These are phyloP conservation scores for Osmoderma eremita DNA, from an alignment of 2,888 invertebrate species.

Conservation along the genomic window DNA sequence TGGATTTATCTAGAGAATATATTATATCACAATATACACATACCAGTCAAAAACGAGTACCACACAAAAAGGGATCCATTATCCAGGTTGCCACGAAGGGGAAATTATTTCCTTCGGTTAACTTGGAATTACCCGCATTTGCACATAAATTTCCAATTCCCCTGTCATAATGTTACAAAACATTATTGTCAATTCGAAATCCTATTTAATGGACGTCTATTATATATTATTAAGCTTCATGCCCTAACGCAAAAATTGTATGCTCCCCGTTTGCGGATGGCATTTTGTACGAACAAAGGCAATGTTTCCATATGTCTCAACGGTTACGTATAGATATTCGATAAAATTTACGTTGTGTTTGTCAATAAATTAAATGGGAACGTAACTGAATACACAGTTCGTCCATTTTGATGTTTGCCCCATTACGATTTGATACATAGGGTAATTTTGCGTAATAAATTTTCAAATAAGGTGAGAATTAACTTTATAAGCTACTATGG, in stretches of 20 bases:
- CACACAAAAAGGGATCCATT: too few relatives aligned
- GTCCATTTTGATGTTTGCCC: constrained; percentile 3
- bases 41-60: too few relatives aligned
- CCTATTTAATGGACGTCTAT: constrained; percentile 28
- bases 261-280: constrained; percentile 13
- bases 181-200: constrained; percentile 29
- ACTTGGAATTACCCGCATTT: background rate
- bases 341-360: constrained; percentile 31
- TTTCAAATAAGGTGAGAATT: constrained; percentile 5
- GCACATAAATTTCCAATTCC: constrained; percentile 11
- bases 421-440: constrained; percentile 10
- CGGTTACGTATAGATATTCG: constrained; percentile 11
- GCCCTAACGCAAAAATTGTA: constrained; percentile 20
- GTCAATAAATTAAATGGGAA: constrained; percentile 27
- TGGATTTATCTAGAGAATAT: too few relatives aligned
- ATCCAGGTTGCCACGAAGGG: background rate
- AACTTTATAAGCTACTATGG: too few relatives aligned
- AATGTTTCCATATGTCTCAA: constrained; percentile 25
- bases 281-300: constrained; percentile 19
- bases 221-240: constrained; percentile 5
- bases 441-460: constrained; percentile 26
- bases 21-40: too few relatives aligned
- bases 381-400: background rate
- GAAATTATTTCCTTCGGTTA: constrained; percentile 9
- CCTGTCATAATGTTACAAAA: constrained; percentile 28